Conservation (phyloP, 2,888 invertebrate genomes). For the Macrosoma leucophasiata region DNA sequence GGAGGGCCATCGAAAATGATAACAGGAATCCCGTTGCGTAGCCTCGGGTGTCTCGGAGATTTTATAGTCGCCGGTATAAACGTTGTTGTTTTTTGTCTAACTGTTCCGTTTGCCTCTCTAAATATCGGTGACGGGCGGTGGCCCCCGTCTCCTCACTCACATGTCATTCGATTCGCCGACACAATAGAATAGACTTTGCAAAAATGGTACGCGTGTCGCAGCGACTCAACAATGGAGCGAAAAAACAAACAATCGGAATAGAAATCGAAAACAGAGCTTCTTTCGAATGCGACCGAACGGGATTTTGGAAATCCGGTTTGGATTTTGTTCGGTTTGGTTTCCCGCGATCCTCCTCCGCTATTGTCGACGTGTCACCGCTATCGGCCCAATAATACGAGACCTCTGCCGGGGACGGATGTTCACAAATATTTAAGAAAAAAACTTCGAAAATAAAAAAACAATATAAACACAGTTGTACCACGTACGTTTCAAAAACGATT, state of each 20-base stretch:
- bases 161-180: constrained; percentile 59
- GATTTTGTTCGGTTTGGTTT: constrained; percentile 56
- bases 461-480: no score
- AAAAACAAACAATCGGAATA: constrained; percentile 73
- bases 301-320: constrained; percentile 74
- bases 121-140: constrained; percentile 34
- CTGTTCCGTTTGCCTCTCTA: constrained; percentile 15
- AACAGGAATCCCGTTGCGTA: constrained; percentile 71
- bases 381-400: no score
- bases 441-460: no score
- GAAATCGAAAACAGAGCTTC: constrained; percentile 73
- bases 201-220: constrained; percentile 70
- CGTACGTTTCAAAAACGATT: no score
- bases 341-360: constrained; percentile 40
- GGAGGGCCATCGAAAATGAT: constrained; percentile 63
- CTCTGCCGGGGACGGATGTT: constrained; percentile 25
- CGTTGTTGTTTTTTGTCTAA: constrained; percentile 7
- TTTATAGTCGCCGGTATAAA: constrained; percentile 23
- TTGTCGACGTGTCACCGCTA: constrained; percentile 37
- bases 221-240: constrained; percentile 60
- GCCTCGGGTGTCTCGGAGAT: constrained; percentile 49
- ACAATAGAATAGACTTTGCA: constrained; percentile 70
- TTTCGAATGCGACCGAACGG: constrained; percentile 67
- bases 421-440: constrained; percentile 28
- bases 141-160: constrained; percentile 53